Conservation (phyloP, 2,113 vertebrate species). For the Zosterops hypoxanthus region DNA sequence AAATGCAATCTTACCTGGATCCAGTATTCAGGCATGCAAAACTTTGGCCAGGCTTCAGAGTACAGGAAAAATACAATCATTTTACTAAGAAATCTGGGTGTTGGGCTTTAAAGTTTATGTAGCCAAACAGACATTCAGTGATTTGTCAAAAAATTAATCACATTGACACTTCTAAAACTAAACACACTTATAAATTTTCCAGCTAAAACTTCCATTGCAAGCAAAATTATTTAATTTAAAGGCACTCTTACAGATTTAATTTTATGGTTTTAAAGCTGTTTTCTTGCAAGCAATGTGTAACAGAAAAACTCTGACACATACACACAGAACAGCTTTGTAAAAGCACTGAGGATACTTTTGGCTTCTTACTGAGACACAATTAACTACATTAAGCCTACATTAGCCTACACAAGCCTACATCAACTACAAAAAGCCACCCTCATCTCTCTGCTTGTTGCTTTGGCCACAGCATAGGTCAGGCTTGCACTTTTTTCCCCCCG, state of each 20-base stretch:
- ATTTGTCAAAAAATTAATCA: neutral
- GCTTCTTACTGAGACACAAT: neutral
- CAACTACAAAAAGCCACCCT: constrained; percentile 29
- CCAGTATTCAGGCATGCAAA: neutral
- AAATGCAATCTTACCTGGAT: constrained; percentile 28
- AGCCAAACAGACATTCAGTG: neutral
- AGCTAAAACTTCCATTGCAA: neutral
- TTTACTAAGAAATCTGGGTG: constrained; percentile 23
- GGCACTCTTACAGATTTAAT: neutral
- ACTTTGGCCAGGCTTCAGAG: neutral
- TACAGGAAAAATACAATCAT: neutral
- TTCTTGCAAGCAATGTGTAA: neutral
- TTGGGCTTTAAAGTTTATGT: neutral
- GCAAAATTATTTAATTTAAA: neutral
- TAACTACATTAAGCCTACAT: no score
- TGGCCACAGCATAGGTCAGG: constrained; percentile 34
- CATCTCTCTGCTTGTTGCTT: constrained; percentile 65
- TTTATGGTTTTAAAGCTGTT: neutral
- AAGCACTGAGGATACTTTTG: neutral
- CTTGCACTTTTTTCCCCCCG: constrained; percentile 5
- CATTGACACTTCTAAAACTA: neutral
- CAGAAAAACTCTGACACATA: neutral
- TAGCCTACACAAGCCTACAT: neutral
- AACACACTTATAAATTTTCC: neutral
- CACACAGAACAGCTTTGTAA: neutral